A percentile compares a stretch with the other conserved stretches of the same genome.
Evolutionary conservation across 2,888 invertebrate genomes (phyloP).

Genomic region (Sminthurides aquaticus): DNA sequence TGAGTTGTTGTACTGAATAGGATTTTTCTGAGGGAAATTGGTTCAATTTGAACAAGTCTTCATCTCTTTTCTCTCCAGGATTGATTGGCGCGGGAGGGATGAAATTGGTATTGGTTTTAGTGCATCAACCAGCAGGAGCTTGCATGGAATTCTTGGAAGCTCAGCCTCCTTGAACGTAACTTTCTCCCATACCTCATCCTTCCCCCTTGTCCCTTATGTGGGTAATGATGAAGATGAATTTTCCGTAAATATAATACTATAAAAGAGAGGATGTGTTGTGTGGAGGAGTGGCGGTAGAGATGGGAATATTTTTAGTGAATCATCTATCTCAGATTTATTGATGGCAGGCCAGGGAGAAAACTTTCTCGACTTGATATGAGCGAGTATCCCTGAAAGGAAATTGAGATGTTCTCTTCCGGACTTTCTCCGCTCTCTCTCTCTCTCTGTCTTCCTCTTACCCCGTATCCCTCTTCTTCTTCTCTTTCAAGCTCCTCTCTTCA

Average conservation of each 20-base stretch:
- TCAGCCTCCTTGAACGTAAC: too few species aligned
- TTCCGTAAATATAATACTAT: background rate
- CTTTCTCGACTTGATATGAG: background rate
- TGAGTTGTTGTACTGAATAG: too few species aligned
- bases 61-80: background rate
- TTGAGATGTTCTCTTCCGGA: slow-evolving; percentile 6
- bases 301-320: background rate
- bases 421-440: too few species aligned
- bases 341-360: background rate
- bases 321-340: background rate
- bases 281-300: background rate
- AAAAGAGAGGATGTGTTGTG: too few species aligned
- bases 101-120: too few species aligned
- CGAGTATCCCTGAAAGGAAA: background rate
- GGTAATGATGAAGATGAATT: background rate
- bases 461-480: too few species aligned
- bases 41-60: background rate
- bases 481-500: too few species aligned
- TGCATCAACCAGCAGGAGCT: too few species aligned
- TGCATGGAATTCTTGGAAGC: too few species aligned
- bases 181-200: too few species aligned
- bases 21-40: background rate
- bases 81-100: background rate
- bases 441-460: too few species aligned
- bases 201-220: background rate